These are phyloP conservation scores for Rambutsinella grinnellia DNA, from an alignment of 2,888 invertebrate species.

Conservation along the genomic window DNA sequence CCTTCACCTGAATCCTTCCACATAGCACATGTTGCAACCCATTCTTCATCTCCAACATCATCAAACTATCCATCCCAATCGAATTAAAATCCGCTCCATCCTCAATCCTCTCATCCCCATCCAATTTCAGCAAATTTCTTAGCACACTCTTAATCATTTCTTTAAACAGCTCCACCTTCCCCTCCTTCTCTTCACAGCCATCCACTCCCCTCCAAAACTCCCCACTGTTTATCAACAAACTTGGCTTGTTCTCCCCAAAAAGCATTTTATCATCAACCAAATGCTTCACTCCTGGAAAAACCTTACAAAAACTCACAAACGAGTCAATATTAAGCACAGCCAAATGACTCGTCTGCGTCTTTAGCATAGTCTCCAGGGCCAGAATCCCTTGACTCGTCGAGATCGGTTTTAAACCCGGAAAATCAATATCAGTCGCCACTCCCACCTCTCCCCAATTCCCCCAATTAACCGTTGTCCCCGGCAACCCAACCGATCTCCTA, in stretches of 20 bases:
- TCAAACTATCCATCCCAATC: constrained; percentile 48
- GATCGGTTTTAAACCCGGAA: constrained; percentile 16
- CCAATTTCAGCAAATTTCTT: constrained; percentile 28
- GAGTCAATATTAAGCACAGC: constrained; percentile 6
- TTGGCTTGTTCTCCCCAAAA: background rate
- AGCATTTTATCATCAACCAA: constrained; percentile 11
- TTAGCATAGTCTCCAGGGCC: constrained; percentile 11
- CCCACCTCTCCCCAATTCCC: constrained; percentile 24
- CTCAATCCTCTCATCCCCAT: constrained; percentile 28
- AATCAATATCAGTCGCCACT: constrained; percentile 21
- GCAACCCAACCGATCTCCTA: constrained; percentile 8
- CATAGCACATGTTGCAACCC: constrained; percentile 42
- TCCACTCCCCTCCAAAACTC: constrained; percentile 50
- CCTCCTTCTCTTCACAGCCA: constrained; percentile 2
- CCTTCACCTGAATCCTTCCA: constrained; percentile 23
- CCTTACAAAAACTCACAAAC: background rate
- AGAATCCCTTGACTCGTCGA: constrained; percentile 7
- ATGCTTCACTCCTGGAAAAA: constrained; percentile 10
- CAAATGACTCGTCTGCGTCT: constrained; percentile 9
- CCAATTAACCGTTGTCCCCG: constrained; percentile 18
- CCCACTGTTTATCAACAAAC: constrained; percentile 12
- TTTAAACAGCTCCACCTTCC: constrained; percentile 25
- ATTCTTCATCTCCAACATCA: constrained; percentile 54
- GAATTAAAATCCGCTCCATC: constrained; percentile 30
- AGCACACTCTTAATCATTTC: constrained; percentile 25